Conservation (phyloP, 1,140 invertebrate genomes). For the Platyscapa corneri region DNA sequence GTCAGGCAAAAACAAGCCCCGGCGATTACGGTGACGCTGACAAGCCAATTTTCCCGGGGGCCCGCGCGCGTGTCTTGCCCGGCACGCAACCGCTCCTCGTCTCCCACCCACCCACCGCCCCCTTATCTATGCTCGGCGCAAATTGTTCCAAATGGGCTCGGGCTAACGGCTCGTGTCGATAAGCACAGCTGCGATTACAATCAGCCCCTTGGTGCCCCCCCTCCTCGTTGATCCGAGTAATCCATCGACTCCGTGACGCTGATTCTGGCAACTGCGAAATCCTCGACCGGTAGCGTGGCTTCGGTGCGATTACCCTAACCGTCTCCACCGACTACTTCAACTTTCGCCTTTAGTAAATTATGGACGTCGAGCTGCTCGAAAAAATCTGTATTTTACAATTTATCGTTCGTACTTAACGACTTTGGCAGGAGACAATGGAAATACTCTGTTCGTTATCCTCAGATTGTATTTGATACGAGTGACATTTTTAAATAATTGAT, state of each 20-base stretch:
- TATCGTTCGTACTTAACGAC: background rate
- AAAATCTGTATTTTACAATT: too few relatives aligned
- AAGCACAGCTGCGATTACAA: too few relatives aligned
- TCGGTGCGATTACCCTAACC: background rate
- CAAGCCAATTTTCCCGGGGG: constrained; percentile 33
- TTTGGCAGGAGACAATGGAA: background rate
- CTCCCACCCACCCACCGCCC: background rate
- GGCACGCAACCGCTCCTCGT: background rate
- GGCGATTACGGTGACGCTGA: background rate
- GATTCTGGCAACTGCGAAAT: too few relatives aligned
- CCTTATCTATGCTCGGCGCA: background rate
- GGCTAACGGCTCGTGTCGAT: background rate
- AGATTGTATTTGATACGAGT: background rate
- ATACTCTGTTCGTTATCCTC: background rate
- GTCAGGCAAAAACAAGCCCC: background rate
- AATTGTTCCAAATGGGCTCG: background rate
- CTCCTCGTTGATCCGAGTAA: background rate
- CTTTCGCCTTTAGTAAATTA: background rate
- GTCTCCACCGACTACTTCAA: background rate
- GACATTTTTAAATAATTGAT: background rate
- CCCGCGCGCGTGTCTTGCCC: background rate
- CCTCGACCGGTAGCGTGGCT: too few relatives aligned
- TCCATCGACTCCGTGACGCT: too few relatives aligned
- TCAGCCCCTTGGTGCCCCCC: too few relatives aligned
- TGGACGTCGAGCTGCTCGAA: background rate